These are phyloP conservation scores for Drosophila flavopinicola DNA, from an alignment of 2,888 invertebrate species.

Conservation along the genomic window DNA sequence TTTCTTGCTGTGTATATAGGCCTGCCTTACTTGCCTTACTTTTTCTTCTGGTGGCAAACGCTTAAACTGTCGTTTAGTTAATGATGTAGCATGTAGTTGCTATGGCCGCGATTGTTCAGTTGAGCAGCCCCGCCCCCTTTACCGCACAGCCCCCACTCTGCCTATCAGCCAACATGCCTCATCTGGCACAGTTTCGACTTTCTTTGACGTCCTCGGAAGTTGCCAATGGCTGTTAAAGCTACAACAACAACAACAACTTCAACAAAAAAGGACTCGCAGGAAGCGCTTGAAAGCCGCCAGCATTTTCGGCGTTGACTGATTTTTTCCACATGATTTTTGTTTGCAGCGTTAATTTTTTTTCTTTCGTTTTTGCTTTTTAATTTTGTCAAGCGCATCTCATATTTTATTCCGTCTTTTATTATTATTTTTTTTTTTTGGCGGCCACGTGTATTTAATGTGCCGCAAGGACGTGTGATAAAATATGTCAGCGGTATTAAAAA, in stretches of 20 bases:
- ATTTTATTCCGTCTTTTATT: neutral
- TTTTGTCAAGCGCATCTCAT: conserved; percentile 33
- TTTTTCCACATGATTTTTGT: conserved; percentile 18
- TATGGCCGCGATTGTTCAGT: conserved; percentile 36
- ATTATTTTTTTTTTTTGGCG: neutral
- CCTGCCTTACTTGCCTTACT: conserved; percentile 10
- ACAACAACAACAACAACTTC: conserved; percentile 14
- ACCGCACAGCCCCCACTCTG: neutral
- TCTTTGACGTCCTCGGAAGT: conserved; percentile 50
- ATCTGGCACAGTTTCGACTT: conserved; percentile 62
- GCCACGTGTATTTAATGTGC: conserved; percentile 32
- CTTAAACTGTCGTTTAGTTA: conserved; percentile 81
- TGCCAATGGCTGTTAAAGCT: conserved; percentile 39
- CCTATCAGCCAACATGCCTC: conserved; percentile 31
- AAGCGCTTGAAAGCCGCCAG: conserved; percentile 27
- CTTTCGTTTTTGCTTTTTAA: conserved; percentile 30
- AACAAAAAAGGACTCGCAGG: neutral
- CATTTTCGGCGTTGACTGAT: conserved; percentile 22
- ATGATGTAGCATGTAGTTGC: conserved; percentile 75
- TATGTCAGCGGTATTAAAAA: conserved; percentile 1
- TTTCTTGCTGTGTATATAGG: too few relatives aligned
- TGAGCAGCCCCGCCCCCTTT: neutral
- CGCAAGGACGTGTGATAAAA: conserved; percentile 33
- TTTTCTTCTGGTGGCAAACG: conserved; percentile 33
- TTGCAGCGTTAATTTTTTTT: conserved; percentile 2